phyloP scores from a whole-genome alignment of 2,797 vertebrate genomes.

The Eurystomus glaucurus region DNA sequence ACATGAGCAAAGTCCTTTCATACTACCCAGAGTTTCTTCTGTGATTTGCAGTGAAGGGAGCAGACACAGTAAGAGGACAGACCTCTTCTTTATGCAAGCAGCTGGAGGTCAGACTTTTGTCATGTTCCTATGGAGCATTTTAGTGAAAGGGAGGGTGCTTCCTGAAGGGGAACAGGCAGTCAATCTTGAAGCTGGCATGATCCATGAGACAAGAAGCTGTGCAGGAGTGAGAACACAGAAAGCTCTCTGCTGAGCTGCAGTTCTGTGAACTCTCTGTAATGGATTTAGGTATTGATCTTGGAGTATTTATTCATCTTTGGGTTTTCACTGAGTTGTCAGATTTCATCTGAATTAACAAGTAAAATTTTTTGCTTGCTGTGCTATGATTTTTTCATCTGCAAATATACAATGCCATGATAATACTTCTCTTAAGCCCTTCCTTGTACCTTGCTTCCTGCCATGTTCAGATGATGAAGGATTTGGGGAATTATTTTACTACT shows the following conservation, averaged over 20 bases:
- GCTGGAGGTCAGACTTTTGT: neutral
- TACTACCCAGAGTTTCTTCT: neutral
- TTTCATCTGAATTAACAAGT: constrained; percentile 49
- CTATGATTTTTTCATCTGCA: constrained; percentile 25
- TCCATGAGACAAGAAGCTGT: neutral
- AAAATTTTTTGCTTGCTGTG: constrained; percentile 15
- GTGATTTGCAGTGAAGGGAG: neutral
- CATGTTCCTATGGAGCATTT: neutral
- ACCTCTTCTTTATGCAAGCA: neutral
- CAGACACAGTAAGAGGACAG: neutral
- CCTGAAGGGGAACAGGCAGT: neutral
- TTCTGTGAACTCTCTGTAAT: neutral
- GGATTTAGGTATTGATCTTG: constrained; percentile 40
- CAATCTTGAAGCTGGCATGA: neutral
- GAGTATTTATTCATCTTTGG: neutral
- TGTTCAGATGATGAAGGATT: neutral
- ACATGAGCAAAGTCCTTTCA: neutral
- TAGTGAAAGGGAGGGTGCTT: constrained; percentile 1
- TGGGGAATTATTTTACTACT: neutral
- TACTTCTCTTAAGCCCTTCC: neutral
- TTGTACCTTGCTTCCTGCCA: neutral
- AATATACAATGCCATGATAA: neutral
- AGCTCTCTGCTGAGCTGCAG: neutral
- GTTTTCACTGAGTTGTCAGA: neutral
- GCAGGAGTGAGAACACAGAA: constrained; percentile 10